phyloP scores from a whole-genome alignment of 2,113 vertebrate genomes.

The Ceuthmochares aereus region DNA sequence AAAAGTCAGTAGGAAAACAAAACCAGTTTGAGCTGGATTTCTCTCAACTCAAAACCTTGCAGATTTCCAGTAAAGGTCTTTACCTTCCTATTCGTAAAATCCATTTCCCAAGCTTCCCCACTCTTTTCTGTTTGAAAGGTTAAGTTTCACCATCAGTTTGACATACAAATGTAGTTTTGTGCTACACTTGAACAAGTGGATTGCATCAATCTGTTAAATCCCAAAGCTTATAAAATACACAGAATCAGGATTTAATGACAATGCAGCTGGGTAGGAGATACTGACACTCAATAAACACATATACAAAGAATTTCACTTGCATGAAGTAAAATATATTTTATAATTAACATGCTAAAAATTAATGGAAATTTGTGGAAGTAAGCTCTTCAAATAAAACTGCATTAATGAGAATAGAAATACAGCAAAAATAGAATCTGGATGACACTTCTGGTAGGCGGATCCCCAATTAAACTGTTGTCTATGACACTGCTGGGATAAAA shows the following conservation, averaged over 20 bases:
- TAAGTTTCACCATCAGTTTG: not conserved
- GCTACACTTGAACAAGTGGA: not conserved
- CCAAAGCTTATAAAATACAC: not conserved
- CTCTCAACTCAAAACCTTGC: accelerated
- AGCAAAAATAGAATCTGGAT: not conserved
- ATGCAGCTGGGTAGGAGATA: not conserved
- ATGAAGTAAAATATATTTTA: not conserved
- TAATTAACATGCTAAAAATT: not conserved
- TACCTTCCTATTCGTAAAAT: not conserved
- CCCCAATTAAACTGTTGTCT: not conserved
- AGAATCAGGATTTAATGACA: not conserved
- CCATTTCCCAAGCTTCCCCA: not conserved
- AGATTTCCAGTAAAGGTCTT: not conserved
- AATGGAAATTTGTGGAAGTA: not conserved
- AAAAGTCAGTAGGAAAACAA: not conserved
- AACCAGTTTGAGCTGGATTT: not conserved
- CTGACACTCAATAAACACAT: not conserved
- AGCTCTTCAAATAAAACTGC: not conserved
- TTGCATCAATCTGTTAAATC: not conserved
- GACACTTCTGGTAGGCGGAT: not conserved
- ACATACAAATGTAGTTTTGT: not conserved
- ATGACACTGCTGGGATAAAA: not conserved
- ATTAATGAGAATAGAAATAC: constrained; percentile 1
- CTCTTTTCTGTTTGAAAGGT: not conserved
- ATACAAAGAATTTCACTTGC: not conserved